Evolutionary conservation across 2,113 vertebrate species (phyloP).

Genomic region (Ariopsis seemanni): DNA sequence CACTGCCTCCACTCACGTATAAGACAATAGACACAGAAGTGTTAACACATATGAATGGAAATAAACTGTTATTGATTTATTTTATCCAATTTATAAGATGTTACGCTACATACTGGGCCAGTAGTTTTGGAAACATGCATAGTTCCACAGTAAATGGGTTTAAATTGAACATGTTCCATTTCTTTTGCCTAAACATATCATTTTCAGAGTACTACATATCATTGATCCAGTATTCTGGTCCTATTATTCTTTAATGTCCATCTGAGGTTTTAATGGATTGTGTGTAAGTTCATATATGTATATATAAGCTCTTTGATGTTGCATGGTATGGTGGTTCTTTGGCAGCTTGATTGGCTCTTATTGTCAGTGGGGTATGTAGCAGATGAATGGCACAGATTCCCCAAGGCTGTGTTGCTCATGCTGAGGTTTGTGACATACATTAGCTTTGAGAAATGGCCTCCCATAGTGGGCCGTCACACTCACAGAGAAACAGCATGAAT

Average conservation of each 20-base stretch:
- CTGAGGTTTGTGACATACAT: slow-evolving; percentile 52
- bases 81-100: neutral
- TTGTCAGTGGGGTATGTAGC: slow-evolving; percentile 43
- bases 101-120: neutral
- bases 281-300: too few species aligned
- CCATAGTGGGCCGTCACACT: slow-evolving; percentile 45
- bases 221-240: neutral
- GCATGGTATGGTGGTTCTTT: slow-evolving; percentile 21
- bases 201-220: neutral
- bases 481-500: slow-evolving; percentile 34
- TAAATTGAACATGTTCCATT: neutral
- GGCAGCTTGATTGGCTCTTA: slow-evolving; percentile 39
- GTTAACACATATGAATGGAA: neutral
- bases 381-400: slow-evolving; percentile 43
- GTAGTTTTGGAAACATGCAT: neutral
- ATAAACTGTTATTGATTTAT: neutral
- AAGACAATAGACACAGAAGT: slow-evolving; percentile 4
- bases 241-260: neutral
- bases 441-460: slow-evolving; percentile 49
- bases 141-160: neutral
- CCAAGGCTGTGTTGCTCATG: slow-evolving; percentile 46
- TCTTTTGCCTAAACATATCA: neutral
- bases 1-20: slow-evolving; percentile 12
- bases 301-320: neutral
- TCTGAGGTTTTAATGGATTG: neutral